A percentile compares a stretch with the other conserved stretches of the same genome.
Evolutionary conservation across 2,888 invertebrate species (phyloP).

Genomic region (Emmelina monodactyla): DNA sequence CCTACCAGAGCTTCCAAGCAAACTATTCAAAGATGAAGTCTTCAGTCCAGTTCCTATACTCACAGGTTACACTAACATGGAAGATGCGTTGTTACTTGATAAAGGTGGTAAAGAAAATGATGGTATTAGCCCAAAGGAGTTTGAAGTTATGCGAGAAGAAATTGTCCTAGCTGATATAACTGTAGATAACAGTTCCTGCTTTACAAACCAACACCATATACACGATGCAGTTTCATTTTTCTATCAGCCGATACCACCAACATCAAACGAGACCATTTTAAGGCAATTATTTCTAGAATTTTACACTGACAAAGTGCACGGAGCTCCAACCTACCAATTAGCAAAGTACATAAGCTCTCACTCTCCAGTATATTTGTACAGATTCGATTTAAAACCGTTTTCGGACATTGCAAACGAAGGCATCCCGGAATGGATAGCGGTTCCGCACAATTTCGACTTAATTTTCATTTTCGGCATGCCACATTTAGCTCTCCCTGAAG

Average conservation of each 20-base stretch:
- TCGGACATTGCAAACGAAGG: slow-evolving; percentile 70
- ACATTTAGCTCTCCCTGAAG: slow-evolving; percentile 69
- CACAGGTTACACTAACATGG: slow-evolving; percentile 84
- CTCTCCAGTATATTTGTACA: slow-evolving; percentile 72
- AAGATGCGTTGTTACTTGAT: slow-evolving; percentile 73
- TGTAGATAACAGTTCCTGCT: slow-evolving; percentile 62
- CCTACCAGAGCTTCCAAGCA: slow-evolving; percentile 71
- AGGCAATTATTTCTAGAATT: slow-evolving; percentile 74
- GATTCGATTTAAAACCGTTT: slow-evolving; percentile 78
- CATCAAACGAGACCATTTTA: slow-evolving; percentile 66
- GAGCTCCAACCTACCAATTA: slow-evolving; percentile 73
- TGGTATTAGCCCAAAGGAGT: slow-evolving; percentile 67
- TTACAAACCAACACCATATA: slow-evolving; percentile 70
- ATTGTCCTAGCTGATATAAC: slow-evolving; percentile 69
- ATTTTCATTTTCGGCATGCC: slow-evolving; percentile 86
- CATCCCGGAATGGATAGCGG: slow-evolving; percentile 79
- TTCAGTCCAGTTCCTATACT: slow-evolving; percentile 75
- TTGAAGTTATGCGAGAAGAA: slow-evolving; percentile 70
- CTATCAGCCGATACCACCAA: slow-evolving; percentile 74
- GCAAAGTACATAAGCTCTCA: slow-evolving; percentile 71
- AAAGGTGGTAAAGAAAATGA: slow-evolving; percentile 65
- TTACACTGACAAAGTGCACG: slow-evolving; percentile 78
- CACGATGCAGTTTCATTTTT: slow-evolving; percentile 79
- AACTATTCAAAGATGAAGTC: slow-evolving; percentile 67
- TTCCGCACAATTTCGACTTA: slow-evolving; percentile 83